Conservation (phyloP, 2,888 invertebrate genomes). For the Saturnia japonica region DNA sequence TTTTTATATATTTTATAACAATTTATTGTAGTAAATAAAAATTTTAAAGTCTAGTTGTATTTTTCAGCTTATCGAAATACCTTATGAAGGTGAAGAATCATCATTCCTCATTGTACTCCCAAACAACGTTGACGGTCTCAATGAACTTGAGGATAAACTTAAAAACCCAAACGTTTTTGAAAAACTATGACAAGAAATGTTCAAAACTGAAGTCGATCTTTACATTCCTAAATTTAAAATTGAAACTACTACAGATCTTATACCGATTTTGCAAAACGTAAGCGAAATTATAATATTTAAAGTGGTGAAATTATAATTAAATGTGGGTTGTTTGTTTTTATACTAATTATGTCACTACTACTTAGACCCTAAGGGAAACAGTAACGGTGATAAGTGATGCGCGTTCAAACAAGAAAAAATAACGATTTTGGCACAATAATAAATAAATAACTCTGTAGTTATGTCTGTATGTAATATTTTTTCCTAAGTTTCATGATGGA, state of each 20-base stretch:
- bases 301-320: too few species aligned
- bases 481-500: too few species aligned
- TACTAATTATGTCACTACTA: too few species aligned
- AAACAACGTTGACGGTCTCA: slow-evolving; percentile 84
- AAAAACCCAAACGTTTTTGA: slow-evolving; percentile 60
- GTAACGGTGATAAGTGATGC: too few species aligned
- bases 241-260: slow-evolving; percentile 85
- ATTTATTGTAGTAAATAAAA: neutral
- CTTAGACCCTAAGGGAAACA: too few species aligned
- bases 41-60: neutral
- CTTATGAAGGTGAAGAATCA: slow-evolving; percentile 85
- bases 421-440: too few species aligned
- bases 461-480: too few species aligned
- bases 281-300: slow-evolving; percentile 31
- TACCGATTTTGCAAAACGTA: slow-evolving; percentile 83
- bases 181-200: slow-evolving; percentile 67
- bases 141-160: slow-evolving; percentile 82
- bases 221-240: slow-evolving; percentile 90
- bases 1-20: neutral
- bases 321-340: too few species aligned
- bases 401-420: too few species aligned
- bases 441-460: too few species aligned
- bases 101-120: slow-evolving; percentile 89
- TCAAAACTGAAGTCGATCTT: slow-evolving; percentile 79
- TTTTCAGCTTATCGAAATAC: slow-evolving; percentile 85